Evolutionary conservation across 64 coral and sea anemone genomes (phyloP).

Genomic region (Exaiptasia diaphana): DNA sequence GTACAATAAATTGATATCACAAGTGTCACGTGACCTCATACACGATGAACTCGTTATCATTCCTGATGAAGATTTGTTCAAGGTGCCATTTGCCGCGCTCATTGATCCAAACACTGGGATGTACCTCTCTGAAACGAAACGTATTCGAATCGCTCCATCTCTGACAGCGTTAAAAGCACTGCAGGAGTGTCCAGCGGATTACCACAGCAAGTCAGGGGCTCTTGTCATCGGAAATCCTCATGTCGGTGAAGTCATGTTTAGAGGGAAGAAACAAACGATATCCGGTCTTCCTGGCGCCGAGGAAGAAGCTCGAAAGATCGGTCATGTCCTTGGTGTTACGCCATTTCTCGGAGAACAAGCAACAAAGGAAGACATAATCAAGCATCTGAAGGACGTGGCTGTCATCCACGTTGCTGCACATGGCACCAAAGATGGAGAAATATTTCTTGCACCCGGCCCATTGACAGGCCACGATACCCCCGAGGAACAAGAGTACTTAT

Average conservation of each 20-base stretch:
- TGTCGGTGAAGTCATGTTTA: constrained; percentile 1
- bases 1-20: not conserved
- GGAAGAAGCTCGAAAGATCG: not conserved
- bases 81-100: constrained; percentile 17
- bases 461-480: not conserved
- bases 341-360: constrained; percentile 1
- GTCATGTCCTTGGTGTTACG: not conserved
- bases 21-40: not conserved
- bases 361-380: not conserved
- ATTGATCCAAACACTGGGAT: not conserved
- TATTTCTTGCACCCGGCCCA: not conserved
- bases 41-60: not conserved
- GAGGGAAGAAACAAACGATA: not conserved
- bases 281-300: not conserved
- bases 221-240: constrained; percentile 21
- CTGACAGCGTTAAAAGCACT: constrained; percentile 31
- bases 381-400: not conserved
- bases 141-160: constrained; percentile 25
- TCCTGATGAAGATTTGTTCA: not conserved
- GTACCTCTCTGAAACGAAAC: not conserved
- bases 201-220: constrained; percentile 5
- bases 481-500: not conserved
- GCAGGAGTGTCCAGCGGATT: not conserved
- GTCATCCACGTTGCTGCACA: constrained; percentile 30
- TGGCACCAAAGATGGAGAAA: constrained; percentile 13